Base-by-base conservation (phyloP, 23 tunicate genomes). In the Trididemnum nubilum region DNA sequence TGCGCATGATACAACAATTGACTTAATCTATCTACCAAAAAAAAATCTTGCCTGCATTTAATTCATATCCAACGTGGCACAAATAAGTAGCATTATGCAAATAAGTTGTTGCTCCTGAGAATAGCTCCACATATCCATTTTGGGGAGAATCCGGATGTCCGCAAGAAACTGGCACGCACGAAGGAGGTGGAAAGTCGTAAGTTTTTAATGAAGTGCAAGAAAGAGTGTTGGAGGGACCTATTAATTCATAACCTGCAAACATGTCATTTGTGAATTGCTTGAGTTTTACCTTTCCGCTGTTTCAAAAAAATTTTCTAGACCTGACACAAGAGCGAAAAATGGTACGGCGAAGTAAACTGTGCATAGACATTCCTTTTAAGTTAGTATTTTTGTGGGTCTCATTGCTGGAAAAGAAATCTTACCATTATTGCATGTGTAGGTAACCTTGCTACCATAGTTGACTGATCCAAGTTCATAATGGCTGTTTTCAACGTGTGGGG, bases 1-100 rank as follows among this genome's bases (percentile, higher is more conserved):
- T n/a, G n/a, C n/a, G n/a, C n/a, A n/a, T n/a, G n/a, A n/a, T n/a
- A n/a, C n/a, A n/a, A n/a, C n/a, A n/a, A n/a, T n/a, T n/a, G n/a
- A n/a, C n/a, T n/a, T n/a, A n/a, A n/a, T n/a, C n/a, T n/a, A n/a
- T n/a, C n/a, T n/a, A n/a, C n/a, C n/a, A n/a, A n/a, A n/a, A n/a
- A n/a, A n/a, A n/a, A n/a, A n/a, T n/a, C n/a, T n/a, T 67, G 57
- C 86, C 86, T 33, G 71, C 54, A 2, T 32, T 2, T 71, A 83
- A 33, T 37, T 87, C 85, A 39, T 90, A 90, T 61, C 96, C 96
- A 27, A 34, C 61, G 73, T 85, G 50, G 72, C 96, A 90, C 21
- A 34, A 78, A 44, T 85, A 90, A 0, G 86, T 80, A 23, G 80
- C 39, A 33, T 80, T 85, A 61, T 85, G 85, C 35, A 84, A 73